phyloP scores from a whole-genome alignment of 92 coral and sea anemone species.

The Desmophyllum pertusum region DNA sequence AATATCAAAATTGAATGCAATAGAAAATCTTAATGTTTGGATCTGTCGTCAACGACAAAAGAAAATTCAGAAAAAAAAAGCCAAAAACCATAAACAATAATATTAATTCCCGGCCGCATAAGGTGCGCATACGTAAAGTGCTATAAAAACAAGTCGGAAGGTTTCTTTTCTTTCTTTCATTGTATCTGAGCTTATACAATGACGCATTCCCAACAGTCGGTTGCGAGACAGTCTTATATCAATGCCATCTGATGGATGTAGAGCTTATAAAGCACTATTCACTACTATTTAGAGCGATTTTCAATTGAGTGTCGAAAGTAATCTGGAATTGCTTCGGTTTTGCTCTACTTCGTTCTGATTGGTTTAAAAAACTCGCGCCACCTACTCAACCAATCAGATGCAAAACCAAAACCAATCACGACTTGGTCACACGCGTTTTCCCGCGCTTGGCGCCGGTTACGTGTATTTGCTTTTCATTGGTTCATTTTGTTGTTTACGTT shows the following conservation, averaged over 20 bases:
- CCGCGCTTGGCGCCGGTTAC: too few species aligned
- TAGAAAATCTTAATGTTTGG: constrained; percentile 1
- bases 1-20: neutral
- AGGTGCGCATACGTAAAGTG: neutral
- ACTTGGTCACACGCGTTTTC: too few species aligned
- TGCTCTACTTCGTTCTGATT: too few species aligned
- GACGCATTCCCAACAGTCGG: neutral
- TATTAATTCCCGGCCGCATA: neutral
- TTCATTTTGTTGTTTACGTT: too few species aligned
- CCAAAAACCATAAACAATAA: neutral
- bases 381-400: too few species aligned
- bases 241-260: constrained; percentile 14
- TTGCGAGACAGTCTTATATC: neutral
- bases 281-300: too few species aligned
- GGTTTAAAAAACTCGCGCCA: too few species aligned
- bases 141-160: neutral
- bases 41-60: neutral
- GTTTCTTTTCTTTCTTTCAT: neutral
- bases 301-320: too few species aligned
- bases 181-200: neutral
- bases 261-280: too few species aligned
- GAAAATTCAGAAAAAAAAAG: neutral
- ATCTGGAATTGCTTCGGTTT: too few species aligned
- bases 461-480: too few species aligned
- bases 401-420: too few species aligned